A percentile compares a stretch with the other conserved stretches of the same genome.
These are phyloP conservation scores for Nemapogon koenigi DNA, from an alignment of 2,888 invertebrate species.

Conservation along the genomic window DNA sequence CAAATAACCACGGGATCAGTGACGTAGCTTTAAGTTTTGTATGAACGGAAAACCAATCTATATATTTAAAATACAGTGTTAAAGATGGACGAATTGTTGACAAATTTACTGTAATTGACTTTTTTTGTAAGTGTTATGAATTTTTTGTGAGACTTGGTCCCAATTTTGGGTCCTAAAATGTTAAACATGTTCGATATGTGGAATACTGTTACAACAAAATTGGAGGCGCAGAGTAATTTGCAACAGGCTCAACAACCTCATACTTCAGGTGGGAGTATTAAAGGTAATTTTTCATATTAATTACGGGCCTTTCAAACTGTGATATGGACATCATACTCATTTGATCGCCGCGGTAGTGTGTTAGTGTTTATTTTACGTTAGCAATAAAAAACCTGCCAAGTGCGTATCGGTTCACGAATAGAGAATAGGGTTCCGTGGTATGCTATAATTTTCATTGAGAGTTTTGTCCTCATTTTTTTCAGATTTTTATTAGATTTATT, in stretches of 20 bases:
- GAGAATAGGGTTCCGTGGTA: too few species aligned
- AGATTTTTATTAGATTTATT: too few species aligned
- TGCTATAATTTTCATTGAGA: too few species aligned
- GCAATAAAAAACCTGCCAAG: too few species aligned
- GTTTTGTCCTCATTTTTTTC: too few species aligned
- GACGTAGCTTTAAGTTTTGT: slow-evolving; percentile 51
- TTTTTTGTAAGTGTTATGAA: slow-evolving; percentile 28
- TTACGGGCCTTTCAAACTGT: slow-evolving; percentile 15
- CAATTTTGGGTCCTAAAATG: slow-evolving; percentile 35
- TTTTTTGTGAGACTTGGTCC: slow-evolving; percentile 24
- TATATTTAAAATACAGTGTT: slow-evolving; percentile 32
- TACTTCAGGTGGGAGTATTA: slow-evolving; percentile 82
- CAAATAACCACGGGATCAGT: slow-evolving; percentile 54
- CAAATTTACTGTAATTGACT: too few species aligned
- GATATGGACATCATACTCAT: too few species aligned
- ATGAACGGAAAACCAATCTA: slow-evolving; percentile 52
- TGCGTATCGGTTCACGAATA: too few species aligned
- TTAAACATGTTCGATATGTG: slow-evolving; percentile 84
- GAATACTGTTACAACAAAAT: slow-evolving; percentile 78
- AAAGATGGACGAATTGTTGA: too few species aligned
- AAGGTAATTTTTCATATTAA: slow-evolving; percentile 75
- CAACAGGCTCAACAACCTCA: slow-evolving; percentile 76
- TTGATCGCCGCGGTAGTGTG: too few species aligned
- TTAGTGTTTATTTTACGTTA: too few species aligned
- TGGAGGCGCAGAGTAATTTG: slow-evolving; percentile 71